Evolutionary conservation across 2,888 invertebrate genomes (phyloP), one percentile per base, ranked within the genome.

Genomic region (Thymelicus sylvestris): DNA sequence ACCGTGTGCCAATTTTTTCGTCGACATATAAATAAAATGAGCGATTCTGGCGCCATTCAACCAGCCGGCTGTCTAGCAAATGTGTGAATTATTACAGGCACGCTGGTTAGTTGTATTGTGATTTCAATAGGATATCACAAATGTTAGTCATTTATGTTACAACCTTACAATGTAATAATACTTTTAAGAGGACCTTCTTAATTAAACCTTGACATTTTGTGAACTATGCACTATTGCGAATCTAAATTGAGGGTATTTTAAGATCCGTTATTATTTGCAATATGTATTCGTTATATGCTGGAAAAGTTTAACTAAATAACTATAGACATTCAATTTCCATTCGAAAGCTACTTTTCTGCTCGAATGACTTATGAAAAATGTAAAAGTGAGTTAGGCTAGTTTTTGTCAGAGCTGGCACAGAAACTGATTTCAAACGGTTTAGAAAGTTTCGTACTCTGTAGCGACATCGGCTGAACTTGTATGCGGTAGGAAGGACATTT

Each of bases 1-100:
- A 91, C 86, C 67, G 76, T 67, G 74, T 84, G 92, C 92, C 92
- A 92, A 90, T 84, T 88, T 90, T 91, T 91, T 86, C 80, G 78
- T 77, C 73, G 83, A 73, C 83, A 83, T 90, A 89, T 89, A 88
- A 90, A 91, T 90, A 88, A 88, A 89, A 84, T 84, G 82, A 81
- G 83, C 79, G 79, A 80, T 84, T 84, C 86, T 83, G 88, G 86
- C 86, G 86, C 86, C 85, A 79, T 79, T 76, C 78, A 79, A 76
- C 75, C 76, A 74, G 73, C 77, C 73, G 75, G 73, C 74, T 75
- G 75, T 76, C 75, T 76, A 79, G 76, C 78, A 81, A 80, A 78
- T 82, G 80, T 81, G 82, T 75, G 79, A 80, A 79, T 83, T 83
- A 80, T 81, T 82, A 83, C 80, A 83, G 80, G 78, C 81, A 78